phyloP scores from a whole-genome alignment of 2,113 vertebrate species.

The Passer domesticus region DNA sequence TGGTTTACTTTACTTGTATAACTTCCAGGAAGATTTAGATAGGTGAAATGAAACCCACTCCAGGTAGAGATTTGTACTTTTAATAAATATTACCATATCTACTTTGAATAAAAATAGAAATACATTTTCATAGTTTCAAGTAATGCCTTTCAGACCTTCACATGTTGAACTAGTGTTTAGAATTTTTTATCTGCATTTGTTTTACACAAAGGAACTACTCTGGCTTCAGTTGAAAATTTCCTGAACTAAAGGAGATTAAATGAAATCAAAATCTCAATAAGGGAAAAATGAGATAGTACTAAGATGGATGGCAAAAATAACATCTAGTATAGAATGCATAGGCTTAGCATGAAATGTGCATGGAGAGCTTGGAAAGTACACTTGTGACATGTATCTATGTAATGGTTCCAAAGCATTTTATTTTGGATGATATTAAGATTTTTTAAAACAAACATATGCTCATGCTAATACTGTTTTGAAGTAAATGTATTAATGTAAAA shows the following conservation, averaged over 20 bases:
- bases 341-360: constrained; percentile 23
- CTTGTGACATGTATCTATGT: constrained; percentile 26
- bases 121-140: neutral
- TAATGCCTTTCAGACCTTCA: neutral
- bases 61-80: neutral
- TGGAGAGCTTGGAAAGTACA: constrained; percentile 17
- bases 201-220: neutral
- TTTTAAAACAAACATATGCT: constrained; percentile 65
- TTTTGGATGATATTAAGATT: constrained; percentile 56
- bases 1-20: neutral
- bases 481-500: constrained; percentile 53
- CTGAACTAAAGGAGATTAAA: neutral
- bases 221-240: neutral
- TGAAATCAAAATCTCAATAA: neutral
- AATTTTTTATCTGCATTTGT: neutral
- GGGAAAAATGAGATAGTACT: constrained; percentile 1
- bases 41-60: neutral
- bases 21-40: neutral
- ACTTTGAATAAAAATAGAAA: neutral
- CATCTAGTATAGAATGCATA: neutral
- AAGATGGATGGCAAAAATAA: neutral
- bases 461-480: constrained; percentile 48
- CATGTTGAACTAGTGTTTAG: neutral
- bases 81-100: neutral
- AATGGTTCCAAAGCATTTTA: constrained; percentile 56